These are phyloP conservation scores for Apamea epomidion DNA, from an alignment of 2,888 invertebrate species.

Conservation along the genomic window DNA sequence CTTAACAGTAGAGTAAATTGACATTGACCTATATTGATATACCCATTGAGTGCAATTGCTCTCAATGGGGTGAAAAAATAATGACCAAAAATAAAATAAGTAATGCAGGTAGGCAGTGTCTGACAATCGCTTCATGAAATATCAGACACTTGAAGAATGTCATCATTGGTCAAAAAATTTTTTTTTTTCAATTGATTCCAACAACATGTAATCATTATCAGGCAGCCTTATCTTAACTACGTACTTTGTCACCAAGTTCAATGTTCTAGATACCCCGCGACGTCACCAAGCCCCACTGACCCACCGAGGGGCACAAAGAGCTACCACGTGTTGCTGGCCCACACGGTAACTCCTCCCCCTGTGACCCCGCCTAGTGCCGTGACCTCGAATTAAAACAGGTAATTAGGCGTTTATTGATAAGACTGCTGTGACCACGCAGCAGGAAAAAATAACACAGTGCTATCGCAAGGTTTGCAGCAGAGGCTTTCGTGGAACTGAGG, in stretches of 20 bases:
- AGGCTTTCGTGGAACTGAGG: constrained; percentile 33
- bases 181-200: neutral
- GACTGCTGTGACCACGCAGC: constrained; percentile 39
- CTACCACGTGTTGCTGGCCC: constrained; percentile 57
- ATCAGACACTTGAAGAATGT: neutral
- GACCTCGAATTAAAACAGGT: constrained; percentile 51
- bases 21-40: constrained; percentile 16
- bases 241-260: constrained; percentile 50
- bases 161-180: neutral
- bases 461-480: constrained; percentile 26
- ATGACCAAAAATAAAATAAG: neutral
- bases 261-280: constrained; percentile 48
- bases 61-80: neutral
- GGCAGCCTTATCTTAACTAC: constrained; percentile 13
- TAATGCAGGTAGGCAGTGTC: neutral
- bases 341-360: neutral
- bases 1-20: neutral
- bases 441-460: constrained; percentile 18
- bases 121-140: neutral
- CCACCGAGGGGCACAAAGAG: constrained; percentile 35
- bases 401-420: constrained; percentile 51
- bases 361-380: constrained; percentile 8
- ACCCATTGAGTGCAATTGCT: too few relatives aligned
- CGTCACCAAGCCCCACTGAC: constrained; percentile 41
- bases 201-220: neutral